Percentiles rank a stretch among this genome's conserved stretches.
phyloP scores from a whole-genome alignment of 2,113 vertebrate species.

The Fukomys damarensis region DNA sequence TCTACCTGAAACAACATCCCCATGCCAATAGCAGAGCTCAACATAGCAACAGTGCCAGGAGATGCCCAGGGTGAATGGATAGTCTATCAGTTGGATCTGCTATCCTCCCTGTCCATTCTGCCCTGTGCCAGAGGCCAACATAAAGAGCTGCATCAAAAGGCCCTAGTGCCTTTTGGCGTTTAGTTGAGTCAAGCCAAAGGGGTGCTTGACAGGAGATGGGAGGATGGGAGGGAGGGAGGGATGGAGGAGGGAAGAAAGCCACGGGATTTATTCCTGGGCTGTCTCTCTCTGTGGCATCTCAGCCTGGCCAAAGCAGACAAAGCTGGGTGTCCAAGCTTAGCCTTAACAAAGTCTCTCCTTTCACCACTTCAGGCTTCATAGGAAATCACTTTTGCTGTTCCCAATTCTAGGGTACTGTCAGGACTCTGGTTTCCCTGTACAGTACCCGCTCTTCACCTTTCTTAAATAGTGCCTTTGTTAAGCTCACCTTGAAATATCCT shows the following conservation, averaged over 20 bases:
- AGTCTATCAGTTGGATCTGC: not conserved
- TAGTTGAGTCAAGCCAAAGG: not conserved
- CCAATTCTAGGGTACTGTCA: not conserved
- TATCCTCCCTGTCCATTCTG: not conserved
- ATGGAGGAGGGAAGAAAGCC: no score
- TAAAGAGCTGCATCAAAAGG: not conserved
- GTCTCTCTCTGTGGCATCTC: not conserved
- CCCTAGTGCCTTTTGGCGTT: not conserved
- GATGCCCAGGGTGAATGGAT: rapidly evolving
- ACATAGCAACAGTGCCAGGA: not conserved
- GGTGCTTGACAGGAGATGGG: not conserved
- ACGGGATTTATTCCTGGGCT: not conserved
- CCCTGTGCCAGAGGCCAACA: not conserved
- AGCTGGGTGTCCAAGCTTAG: no score
- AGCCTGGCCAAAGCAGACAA: not conserved
- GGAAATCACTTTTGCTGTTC: not conserved
- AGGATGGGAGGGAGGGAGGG: not conserved
- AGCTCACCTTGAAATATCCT: not conserved
- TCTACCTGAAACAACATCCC: not conserved
- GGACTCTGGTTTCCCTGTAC: not conserved
- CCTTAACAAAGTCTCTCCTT: not conserved
- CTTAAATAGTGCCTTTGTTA: not conserved
- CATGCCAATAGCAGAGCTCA: not conserved
- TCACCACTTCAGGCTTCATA: not conserved
- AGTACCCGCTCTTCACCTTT: not conserved